These are phyloP conservation scores for Pelvicachromis taeniatus DNA, from an alignment of 2,113 vertebrate species.

Conservation along the genomic window DNA sequence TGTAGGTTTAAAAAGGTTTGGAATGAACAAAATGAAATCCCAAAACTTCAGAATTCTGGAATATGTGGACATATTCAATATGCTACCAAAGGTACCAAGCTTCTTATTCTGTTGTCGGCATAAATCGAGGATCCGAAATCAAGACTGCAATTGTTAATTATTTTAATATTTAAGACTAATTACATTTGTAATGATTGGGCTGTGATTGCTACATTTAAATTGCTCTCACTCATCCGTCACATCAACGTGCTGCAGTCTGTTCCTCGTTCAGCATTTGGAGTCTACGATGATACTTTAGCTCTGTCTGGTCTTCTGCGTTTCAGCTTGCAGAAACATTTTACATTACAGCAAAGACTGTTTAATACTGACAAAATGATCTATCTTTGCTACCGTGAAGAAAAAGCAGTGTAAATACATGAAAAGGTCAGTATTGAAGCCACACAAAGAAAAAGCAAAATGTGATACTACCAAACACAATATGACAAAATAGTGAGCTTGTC, in stretches of 20 bases:
- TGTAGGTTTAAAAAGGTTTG: neutral
- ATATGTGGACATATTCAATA: neutral
- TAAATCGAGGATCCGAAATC: neutral
- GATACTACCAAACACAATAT: neutral
- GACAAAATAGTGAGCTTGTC: neutral
- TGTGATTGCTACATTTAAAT: neutral
- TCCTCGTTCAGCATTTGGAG: neutral
- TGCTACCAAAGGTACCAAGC: neutral
- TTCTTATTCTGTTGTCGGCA: neutral
- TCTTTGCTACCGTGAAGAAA: neutral
- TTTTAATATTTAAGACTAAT: neutral
- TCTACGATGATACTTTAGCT: neutral
- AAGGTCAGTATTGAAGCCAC: neutral
- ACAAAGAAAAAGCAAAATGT: neutral
- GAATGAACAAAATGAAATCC: neutral
- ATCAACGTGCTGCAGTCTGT: neutral
- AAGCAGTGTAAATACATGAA: neutral
- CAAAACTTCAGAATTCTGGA: neutral
- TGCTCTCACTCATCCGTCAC: accelerated
- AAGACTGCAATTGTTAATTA: neutral
- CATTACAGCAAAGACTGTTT: neutral
- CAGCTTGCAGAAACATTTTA: neutral
- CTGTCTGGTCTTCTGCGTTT: neutral
- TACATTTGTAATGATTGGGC: neutral
- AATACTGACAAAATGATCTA: neutral